Conservation (phyloP, 2,797 vertebrate genomes). For the Acomys russatus region DNA sequence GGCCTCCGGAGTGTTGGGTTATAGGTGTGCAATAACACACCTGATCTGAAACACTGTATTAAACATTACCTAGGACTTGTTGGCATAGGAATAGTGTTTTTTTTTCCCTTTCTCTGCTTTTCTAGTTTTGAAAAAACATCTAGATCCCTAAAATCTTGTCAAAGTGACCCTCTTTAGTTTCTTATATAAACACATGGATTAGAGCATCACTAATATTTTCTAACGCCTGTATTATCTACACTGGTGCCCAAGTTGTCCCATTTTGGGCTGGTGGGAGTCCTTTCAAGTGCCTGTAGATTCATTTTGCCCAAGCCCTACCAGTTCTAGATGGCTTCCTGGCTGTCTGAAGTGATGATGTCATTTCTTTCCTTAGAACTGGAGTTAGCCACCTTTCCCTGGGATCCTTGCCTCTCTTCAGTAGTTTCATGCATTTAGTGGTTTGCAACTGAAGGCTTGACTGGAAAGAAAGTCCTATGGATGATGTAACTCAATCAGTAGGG, state of each 20-base stretch:
- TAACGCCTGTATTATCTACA: background rate
- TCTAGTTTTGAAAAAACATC: background rate
- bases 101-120: background rate
- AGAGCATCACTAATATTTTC: background rate
- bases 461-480: background rate
- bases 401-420: background rate
- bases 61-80: background rate
- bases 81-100: background rate
- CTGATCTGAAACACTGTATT: background rate
- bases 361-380: background rate
- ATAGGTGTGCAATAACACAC: background rate
- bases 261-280: background rate
- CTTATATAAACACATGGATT: background rate
- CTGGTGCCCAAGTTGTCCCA: background rate
- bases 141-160: background rate
- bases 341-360: too few species aligned
- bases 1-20: background rate
- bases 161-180: background rate
- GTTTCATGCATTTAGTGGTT: background rate
- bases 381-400: background rate
- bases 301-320: background rate
- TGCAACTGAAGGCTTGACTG: background rate
- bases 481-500: background rate
- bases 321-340: background rate
- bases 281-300: background rate